phyloP scores from a whole-genome alignment of 1,140 invertebrate genomes.

The Penaeus vannamei region DNA sequence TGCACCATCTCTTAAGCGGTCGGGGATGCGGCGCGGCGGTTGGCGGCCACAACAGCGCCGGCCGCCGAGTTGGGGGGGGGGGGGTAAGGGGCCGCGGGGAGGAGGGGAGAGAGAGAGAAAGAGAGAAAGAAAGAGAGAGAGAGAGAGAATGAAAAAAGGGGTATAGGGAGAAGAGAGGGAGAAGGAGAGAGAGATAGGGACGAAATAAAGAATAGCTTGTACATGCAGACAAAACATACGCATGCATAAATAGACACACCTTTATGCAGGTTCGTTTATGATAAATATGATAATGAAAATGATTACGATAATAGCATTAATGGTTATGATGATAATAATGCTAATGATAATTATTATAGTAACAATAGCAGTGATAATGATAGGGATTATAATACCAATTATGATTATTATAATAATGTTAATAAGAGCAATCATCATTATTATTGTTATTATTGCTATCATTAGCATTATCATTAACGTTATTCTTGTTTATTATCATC shows the following conservation, averaged over 20 bases:
- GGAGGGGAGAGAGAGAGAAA: no score
- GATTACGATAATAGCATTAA: no score
- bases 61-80: no score
- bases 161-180: neutral
- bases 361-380: constrained; percentile 21
- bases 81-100: neutral
- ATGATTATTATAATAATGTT: constrained; percentile 27
- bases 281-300: no score
- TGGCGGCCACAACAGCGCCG: no score
- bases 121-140: neutral
- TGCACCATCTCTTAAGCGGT: no score
- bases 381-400: neutral
- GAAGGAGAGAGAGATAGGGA: neutral
- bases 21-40: no score
- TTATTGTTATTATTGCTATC: neutral
- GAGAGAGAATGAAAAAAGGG: neutral
- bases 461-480: constrained; percentile 5
- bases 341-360: neutral
- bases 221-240: no score
- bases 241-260: no score
- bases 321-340: neutral
- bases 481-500: constrained; percentile 20
- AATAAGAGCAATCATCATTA: constrained; percentile 25
- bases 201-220: no score
- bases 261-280: no score